phyloP scores from a whole-genome alignment of 2,888 invertebrate species.

The Rhogogaster chlorosoma region DNA sequence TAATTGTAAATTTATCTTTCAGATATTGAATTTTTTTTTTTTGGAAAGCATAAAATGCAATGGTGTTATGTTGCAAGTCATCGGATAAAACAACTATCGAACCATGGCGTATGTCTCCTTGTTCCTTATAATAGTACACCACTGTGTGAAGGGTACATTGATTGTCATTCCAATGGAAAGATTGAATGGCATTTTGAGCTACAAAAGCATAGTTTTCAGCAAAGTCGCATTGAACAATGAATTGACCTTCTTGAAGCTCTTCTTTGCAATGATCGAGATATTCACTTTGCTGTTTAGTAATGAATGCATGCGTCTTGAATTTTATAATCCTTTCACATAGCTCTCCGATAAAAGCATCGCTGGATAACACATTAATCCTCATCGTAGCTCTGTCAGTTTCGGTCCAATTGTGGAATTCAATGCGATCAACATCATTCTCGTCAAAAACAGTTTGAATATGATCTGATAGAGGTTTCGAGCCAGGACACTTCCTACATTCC shows the following conservation, averaged over 20 bases:
- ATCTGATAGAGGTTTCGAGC: too few relatives aligned
- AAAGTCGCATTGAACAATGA: conserved; percentile 55
- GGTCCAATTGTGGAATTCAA: too few relatives aligned
- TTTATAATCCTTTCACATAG: too few relatives aligned
- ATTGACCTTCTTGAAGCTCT: neutral
- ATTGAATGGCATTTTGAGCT: conserved; percentile 62
- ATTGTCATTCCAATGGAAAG: conserved; percentile 57
- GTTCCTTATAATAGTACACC: conserved; percentile 53
- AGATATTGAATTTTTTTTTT: conserved; percentile 49
- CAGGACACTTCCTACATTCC: neutral
- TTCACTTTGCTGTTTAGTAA: too few relatives aligned
- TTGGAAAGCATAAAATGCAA: conserved; percentile 56
- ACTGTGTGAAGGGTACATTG: conserved; percentile 60
- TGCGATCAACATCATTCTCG: too few relatives aligned
- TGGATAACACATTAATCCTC: too few relatives aligned
- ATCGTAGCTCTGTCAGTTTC: neutral
- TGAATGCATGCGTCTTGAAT: too few relatives aligned
- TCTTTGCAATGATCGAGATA: neutral
- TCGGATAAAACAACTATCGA: conserved; percentile 56
- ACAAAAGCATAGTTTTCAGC: too few relatives aligned
- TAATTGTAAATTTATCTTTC: conserved; percentile 26
- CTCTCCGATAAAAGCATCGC: too few relatives aligned
- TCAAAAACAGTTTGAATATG: too few relatives aligned
- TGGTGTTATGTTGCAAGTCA: conserved; percentile 56
- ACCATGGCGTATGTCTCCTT: conserved; percentile 37